Conservation (phyloP, 2,113 vertebrate species). For the Thinocorus orbignyianus region DNA sequence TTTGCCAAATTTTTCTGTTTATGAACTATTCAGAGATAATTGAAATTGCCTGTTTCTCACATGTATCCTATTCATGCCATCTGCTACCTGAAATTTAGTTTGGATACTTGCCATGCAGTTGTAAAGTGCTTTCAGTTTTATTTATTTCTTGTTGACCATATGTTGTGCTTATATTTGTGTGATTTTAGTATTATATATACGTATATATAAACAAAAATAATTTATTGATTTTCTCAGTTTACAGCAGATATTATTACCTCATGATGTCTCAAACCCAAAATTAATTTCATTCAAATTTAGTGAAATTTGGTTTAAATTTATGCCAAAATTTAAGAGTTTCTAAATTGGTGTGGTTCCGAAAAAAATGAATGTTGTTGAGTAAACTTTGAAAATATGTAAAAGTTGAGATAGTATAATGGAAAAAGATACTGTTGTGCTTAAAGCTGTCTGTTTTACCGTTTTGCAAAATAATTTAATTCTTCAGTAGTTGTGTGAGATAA, state of each 20-base stretch:
- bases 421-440: neutral
- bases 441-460: neutral
- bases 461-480: neutral
- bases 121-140: slow-evolving; percentile 64
- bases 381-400: neutral
- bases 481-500: neutral
- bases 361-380: neutral
- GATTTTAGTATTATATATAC: neutral
- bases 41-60: slow-evolving; percentile 65
- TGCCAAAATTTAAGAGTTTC: neutral
- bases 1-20: slow-evolving; percentile 65
- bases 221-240: slow-evolving; percentile 21
- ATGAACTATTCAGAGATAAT: slow-evolving; percentile 67
- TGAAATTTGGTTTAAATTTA: neutral
- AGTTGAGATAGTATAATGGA: neutral
- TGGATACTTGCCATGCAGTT: slow-evolving; percentile 61
- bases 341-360: neutral
- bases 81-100: slow-evolving; percentile 71
- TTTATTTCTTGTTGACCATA: slow-evolving; percentile 63
- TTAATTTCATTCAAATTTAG: neutral
- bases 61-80: slow-evolving; percentile 66
- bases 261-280: neutral
- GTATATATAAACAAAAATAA: neutral
- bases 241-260: neutral
- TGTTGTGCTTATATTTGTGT: slow-evolving; percentile 49